These are phyloP conservation scores for Galleria mellonella DNA, from an alignment of 1,140 invertebrate genomes.

Conservation along the genomic window DNA sequence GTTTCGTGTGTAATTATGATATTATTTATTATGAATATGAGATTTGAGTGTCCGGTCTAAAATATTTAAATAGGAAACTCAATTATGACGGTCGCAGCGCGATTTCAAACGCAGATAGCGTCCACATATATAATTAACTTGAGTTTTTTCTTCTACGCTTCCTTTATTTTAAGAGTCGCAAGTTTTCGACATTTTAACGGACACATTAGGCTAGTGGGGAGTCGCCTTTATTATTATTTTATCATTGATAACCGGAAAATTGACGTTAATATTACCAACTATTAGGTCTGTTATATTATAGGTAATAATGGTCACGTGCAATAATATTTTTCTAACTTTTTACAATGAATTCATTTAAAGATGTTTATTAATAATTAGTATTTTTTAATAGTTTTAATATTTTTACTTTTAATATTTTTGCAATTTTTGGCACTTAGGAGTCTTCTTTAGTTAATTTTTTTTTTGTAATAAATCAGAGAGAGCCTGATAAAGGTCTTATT, in stretches of 20 bases:
- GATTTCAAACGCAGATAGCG: slow-evolving; percentile 34
- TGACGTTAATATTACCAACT: slow-evolving; percentile 12
- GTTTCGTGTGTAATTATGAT: slow-evolving; percentile 2
- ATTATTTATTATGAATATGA: background rate
- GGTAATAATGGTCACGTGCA: background rate
- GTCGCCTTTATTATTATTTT: slow-evolving; percentile 19
- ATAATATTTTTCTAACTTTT: no score
- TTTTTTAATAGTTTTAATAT: no score
- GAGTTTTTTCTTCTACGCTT: slow-evolving; percentile 19
- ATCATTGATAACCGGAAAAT: slow-evolving; percentile 31
- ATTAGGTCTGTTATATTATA: background rate
- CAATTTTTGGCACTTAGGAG: no score
- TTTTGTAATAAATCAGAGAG: no score
- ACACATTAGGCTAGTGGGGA: slow-evolving; percentile 18
- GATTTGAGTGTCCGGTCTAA: slow-evolving; percentile 22
- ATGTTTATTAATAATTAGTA: no score
- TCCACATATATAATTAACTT: slow-evolving; percentile 44
- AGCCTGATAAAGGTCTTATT: no score
- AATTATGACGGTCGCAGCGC: slow-evolving; percentile 27
- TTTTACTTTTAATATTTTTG: no score
- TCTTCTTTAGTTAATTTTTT: no score
- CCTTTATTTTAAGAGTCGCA: slow-evolving; percentile 10
- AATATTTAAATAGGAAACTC: slow-evolving; percentile 46
- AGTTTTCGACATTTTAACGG: slow-evolving; percentile 33
- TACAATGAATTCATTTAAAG: no score